phyloP scores from a whole-genome alignment of 1,140 invertebrate genomes.

The Octopus sinensis region DNA sequence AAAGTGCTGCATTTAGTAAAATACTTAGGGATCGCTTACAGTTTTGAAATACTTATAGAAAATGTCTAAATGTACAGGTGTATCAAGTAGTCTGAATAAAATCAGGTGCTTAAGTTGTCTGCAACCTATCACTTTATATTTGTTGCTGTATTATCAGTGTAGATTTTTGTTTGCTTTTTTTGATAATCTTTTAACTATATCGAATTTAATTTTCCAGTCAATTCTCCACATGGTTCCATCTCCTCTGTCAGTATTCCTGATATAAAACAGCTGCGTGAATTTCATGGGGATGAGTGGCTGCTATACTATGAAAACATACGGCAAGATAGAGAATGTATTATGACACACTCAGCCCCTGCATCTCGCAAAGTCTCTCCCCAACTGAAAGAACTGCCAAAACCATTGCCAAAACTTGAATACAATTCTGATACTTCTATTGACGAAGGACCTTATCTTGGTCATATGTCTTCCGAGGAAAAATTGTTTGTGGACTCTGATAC shows the following conservation, averaged over 20 bases:
- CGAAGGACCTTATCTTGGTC: neutral
- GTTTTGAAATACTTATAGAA: too few species aligned
- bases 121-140: too few species aligned
- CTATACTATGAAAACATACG: neutral
- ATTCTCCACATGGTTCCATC: neutral
- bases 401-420: neutral
- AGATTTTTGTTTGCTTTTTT: too few species aligned
- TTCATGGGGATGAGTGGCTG: neutral
- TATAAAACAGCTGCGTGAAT: neutral
- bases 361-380: neutral
- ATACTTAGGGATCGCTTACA: too few species aligned
- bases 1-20: too few species aligned
- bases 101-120: too few species aligned
- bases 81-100: too few species aligned
- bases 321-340: neutral
- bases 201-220: too few species aligned
- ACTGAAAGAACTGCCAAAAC: neutral
- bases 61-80: too few species aligned
- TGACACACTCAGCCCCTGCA: too few species aligned
- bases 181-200: too few species aligned
- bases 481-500: neutral
- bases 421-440: neutral
- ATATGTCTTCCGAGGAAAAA: neutral
- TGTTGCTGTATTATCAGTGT: too few species aligned
- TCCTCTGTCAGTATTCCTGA: neutral